Percentiles rank a stretch among this genome's conserved stretches.
Evolutionary conservation across 2,113 vertebrate species (phyloP).

Genomic region (Chamaetylas fuelleborni): DNA sequence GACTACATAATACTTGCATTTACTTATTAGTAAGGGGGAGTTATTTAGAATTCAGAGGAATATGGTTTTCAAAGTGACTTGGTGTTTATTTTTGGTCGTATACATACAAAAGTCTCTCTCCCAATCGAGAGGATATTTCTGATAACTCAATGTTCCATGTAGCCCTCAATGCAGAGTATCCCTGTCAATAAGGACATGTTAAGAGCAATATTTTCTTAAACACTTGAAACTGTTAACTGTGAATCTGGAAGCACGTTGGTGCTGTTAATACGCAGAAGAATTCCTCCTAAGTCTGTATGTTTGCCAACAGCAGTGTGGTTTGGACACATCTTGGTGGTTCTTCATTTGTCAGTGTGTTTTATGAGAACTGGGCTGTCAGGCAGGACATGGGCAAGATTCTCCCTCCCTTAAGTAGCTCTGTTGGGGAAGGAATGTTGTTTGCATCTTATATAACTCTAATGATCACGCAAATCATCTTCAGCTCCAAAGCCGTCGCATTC

Average conservation of each 20-base stretch:
- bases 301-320: not conserved
- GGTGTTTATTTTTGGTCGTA: not conserved
- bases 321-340: not conserved
- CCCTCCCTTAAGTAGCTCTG: not conserved
- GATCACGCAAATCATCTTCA: not conserved
- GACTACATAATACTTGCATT: not conserved
- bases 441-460: not conserved
- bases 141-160: not conserved
- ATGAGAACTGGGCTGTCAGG: not conserved
- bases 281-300: not conserved
- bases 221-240: not conserved
- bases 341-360: not conserved
- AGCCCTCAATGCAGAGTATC: not conserved
- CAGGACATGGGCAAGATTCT: not conserved
- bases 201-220: not conserved
- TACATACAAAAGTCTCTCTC: not conserved
- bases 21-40: not conserved
- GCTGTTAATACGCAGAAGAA: not conserved
- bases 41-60: not conserved
- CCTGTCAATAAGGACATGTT: not conserved
- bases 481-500: fast-evolving
- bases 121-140: not conserved
- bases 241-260: not conserved
- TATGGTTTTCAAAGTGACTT: not conserved
- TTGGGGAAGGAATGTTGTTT: not conserved